Conservation (phyloP, 2,888 invertebrate species). For the Sinohyriopsis cumingii region DNA sequence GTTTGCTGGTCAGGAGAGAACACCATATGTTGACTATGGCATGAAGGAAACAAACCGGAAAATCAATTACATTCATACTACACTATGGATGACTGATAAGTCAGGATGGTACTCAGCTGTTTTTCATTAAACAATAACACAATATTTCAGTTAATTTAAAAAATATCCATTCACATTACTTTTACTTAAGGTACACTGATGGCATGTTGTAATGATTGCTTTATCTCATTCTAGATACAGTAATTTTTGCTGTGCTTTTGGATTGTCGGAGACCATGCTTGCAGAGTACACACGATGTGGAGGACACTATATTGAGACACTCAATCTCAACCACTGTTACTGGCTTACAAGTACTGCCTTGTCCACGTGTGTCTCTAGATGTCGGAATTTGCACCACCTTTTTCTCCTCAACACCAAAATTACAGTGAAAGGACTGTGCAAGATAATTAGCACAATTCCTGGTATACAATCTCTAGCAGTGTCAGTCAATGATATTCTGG, state of each 20-base stretch:
- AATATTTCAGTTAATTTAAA: no score
- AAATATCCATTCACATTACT: neutral
- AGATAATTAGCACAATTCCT: constrained; percentile 50
- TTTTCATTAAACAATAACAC: no score
- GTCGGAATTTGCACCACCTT: constrained; percentile 55
- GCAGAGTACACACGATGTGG: constrained; percentile 48
- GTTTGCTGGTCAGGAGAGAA: no score
- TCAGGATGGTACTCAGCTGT: no score
- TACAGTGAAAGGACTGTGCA: constrained; percentile 56
- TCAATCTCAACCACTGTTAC: constrained; percentile 65
- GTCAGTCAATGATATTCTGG: constrained; percentile 59
- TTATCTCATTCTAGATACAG: constrained; percentile 49
- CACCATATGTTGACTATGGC: no score
- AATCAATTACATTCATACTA: no score
- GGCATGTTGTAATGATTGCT: constrained; percentile 2
- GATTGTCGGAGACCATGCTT: constrained; percentile 48
- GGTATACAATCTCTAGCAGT: constrained; percentile 58
- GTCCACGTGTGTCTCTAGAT: constrained; percentile 50
- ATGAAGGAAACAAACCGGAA: no score
- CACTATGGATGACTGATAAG: no score
- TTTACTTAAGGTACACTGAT: neutral
- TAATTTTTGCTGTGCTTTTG: constrained; percentile 45
- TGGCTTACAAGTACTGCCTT: constrained; percentile 57
- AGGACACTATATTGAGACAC: constrained; percentile 41
- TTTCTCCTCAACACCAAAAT: constrained; percentile 63